phyloP scores from a whole-genome alignment of 2,888 invertebrate species.

The Eueremaeus valkanovi region DNA sequence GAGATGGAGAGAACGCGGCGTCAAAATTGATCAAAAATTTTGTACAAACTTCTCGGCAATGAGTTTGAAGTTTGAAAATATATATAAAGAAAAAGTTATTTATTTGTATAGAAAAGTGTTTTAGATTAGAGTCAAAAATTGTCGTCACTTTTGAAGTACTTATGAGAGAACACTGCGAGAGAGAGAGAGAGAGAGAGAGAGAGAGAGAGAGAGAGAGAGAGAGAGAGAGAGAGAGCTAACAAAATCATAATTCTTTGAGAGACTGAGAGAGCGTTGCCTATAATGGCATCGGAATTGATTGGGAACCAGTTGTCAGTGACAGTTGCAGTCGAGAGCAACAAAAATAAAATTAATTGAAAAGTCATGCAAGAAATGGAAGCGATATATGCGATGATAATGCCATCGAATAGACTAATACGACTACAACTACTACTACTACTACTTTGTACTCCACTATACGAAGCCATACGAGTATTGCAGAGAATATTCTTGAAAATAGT shows the following conservation, averaged over 20 bases:
- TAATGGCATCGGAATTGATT: neutral
- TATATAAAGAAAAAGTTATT: too few relatives aligned
- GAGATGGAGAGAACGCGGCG: neutral
- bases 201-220: slow-evolving; percentile 1
- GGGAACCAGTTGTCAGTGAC: slow-evolving; percentile 26
- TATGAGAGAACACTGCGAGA: neutral
- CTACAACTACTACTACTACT: neutral
- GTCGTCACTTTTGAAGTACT: neutral
- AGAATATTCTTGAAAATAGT: neutral
- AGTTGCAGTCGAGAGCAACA: neutral
- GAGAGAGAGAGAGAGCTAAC: neutral
- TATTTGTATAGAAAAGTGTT: too few relatives aligned
- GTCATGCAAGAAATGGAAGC: slow-evolving; percentile 23
- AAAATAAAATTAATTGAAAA: slow-evolving; percentile 34
- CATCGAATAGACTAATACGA: neutral
- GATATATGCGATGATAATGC: slow-evolving; percentile 7
- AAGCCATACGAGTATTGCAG: neutral
- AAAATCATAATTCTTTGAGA: neutral
- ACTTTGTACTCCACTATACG: neutral
- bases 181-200: slow-evolving; percentile 10
- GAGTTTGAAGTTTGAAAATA: neutral
- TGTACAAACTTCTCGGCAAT: neutral
- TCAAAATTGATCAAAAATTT: neutral
- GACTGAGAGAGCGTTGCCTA: neutral
- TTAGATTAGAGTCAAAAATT: neutral